Evolutionary conservation across 2,888 invertebrate species (phyloP).

Genomic region (Eristalinus aeneus): DNA sequence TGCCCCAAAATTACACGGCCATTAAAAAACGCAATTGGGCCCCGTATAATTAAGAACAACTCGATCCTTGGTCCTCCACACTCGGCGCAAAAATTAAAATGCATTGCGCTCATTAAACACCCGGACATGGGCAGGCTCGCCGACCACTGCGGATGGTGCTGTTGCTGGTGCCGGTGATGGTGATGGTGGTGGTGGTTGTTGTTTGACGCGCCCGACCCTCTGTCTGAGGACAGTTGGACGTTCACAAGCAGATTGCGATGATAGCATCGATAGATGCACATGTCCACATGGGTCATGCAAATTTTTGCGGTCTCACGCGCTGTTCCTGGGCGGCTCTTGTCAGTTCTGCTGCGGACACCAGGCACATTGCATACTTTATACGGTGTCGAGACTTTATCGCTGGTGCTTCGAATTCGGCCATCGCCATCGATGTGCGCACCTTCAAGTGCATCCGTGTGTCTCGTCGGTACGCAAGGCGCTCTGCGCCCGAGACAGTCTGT

Average conservation of each 20-base stretch:
- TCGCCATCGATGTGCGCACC: background rate
- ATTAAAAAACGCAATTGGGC: conserved; percentile 65
- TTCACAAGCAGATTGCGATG: conserved; percentile 44
- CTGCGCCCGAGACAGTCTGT: conserved; percentile 41
- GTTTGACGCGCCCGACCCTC: conserved; percentile 59
- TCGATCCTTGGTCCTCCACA: conserved; percentile 13
- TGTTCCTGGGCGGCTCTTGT: conserved; percentile 30
- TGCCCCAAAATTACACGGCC: conserved; percentile 64
- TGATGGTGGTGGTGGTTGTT: conserved; percentile 3
- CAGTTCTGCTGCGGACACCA: conserved; percentile 21
- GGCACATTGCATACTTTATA: conserved; percentile 50
- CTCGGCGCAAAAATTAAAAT: conserved; percentile 57
- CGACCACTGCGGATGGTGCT: conserved; percentile 25
- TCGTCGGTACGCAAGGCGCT: background rate
- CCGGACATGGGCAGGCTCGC: background rate
- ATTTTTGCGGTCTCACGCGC: conserved; percentile 63
- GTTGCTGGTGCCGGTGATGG: background rate
- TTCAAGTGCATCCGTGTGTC: conserved; percentile 29
- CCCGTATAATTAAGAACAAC: conserved; percentile 59
- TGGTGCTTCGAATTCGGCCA: conserved; percentile 32
- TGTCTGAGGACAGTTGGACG: conserved; percentile 40
- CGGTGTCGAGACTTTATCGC: background rate
- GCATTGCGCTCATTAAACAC: conserved; percentile 51
- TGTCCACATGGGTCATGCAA: conserved; percentile 69
- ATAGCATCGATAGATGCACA: conserved; percentile 67